These are phyloP conservation scores for Drosophila lowei DNA, from an alignment of 1,140 invertebrate species.

Conservation along the genomic window DNA sequence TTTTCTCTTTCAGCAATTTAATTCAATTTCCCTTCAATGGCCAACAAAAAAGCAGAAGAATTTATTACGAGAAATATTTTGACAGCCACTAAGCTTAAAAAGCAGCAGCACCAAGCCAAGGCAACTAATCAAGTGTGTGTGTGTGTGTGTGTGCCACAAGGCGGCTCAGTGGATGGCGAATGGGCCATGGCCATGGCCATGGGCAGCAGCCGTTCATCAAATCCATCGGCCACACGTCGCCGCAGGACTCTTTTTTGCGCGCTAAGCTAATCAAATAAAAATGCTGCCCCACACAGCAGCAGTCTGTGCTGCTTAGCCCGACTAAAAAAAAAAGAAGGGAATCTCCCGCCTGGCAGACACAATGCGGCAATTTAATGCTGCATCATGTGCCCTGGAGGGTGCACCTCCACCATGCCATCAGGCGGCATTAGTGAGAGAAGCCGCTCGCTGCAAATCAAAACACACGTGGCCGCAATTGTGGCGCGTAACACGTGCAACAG, in stretches of 20 bases:
- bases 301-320: too few relatives aligned
- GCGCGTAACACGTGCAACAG: slow-evolving; percentile 80
- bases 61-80: slow-evolving; percentile 82
- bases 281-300: slow-evolving; percentile 40
- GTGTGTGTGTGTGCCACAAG: slow-evolving; percentile 15
- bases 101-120: slow-evolving; percentile 39
- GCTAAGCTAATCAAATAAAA: slow-evolving; percentile 83
- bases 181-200: slow-evolving; percentile 8
- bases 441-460: slow-evolving; percentile 82
- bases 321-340: slow-evolving; percentile 4
- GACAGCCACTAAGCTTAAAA: slow-evolving; percentile 73
- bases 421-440: slow-evolving; percentile 64
- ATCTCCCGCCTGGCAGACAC: slow-evolving; percentile 69
- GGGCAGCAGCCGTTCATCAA: slow-evolving; percentile 71
- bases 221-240: slow-evolving; percentile 74
- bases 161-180: slow-evolving; percentile 7
- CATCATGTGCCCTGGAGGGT: slow-evolving; percentile 79
- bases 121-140: slow-evolving; percentile 69
- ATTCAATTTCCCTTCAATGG: slow-evolving; percentile 61
- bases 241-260: slow-evolving; percentile 63
- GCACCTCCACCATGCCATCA: slow-evolving; percentile 28
- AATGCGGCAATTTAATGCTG: slow-evolving; percentile 83
- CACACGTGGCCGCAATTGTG: slow-evolving; percentile 82
- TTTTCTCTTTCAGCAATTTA: slow-evolving; percentile 29
- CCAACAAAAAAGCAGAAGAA: slow-evolving; percentile 65